These are phyloP conservation scores for Brassicogethes aeneus DNA, from an alignment of 2,888 invertebrate species.

Conservation along the genomic window DNA sequence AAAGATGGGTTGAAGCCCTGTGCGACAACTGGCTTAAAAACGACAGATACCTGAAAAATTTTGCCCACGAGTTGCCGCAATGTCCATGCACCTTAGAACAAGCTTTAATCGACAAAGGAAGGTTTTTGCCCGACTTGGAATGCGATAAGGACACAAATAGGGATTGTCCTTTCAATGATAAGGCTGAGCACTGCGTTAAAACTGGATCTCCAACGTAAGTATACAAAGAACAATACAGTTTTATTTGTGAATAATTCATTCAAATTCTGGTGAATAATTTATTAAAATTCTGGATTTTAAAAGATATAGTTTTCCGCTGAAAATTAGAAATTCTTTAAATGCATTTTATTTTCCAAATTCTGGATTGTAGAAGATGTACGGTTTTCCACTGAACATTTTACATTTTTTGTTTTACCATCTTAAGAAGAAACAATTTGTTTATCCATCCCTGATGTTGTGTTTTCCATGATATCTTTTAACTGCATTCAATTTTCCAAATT, in stretches of 20 bases:
- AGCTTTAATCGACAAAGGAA: slow-evolving; percentile 84
- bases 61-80: slow-evolving; percentile 71
- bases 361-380: too few species aligned
- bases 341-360: too few species aligned
- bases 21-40: slow-evolving; percentile 88
- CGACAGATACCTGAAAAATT: slow-evolving; percentile 74
- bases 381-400: too few species aligned
- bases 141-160: slow-evolving; percentile 90
- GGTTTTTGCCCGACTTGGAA: slow-evolving; percentile 81
- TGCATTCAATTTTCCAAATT: too few species aligned
- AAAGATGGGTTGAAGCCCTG: slow-evolving; percentile 70
- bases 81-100: slow-evolving; percentile 92
- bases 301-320: too few species aligned
- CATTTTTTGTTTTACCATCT: too few species aligned
- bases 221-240: not conserved
- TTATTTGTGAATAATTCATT: not conserved
- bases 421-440: too few species aligned
- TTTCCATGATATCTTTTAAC: too few species aligned
- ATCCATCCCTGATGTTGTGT: too few species aligned
- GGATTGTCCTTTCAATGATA: slow-evolving; percentile 78
- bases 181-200: slow-evolving; percentile 86
- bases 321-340: too few species aligned
- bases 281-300: too few species aligned
- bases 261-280: too few species aligned
- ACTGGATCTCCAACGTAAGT: slow-evolving; percentile 83